These are phyloP conservation scores for Pampus argenteus DNA, from an alignment of 2,797 vertebrate genomes.

Conservation along the genomic window DNA sequence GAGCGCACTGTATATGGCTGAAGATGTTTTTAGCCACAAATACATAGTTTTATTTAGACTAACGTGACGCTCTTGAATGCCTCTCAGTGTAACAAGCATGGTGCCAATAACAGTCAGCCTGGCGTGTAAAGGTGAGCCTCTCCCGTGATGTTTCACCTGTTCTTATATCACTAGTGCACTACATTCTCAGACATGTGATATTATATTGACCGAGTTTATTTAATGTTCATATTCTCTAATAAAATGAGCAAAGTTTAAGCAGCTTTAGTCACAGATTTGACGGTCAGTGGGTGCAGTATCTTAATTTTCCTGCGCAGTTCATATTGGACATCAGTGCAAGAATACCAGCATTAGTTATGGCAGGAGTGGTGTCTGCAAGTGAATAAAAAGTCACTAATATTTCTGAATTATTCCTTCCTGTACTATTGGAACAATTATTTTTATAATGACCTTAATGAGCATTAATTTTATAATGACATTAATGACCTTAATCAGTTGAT, in stretches of 20 bases:
- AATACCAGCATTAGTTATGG: background rate
- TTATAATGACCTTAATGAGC: background rate
- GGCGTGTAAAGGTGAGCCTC: conserved; percentile 49
- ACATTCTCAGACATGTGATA: background rate
- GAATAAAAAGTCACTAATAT: background rate
- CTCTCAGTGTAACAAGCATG: conserved; percentile 26
- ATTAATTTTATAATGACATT: background rate
- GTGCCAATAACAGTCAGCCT: background rate
- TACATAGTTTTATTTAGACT: background rate
- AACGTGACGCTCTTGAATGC: conserved; percentile 33
- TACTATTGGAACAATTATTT: background rate
- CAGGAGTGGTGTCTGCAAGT: background rate
- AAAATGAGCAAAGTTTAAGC: background rate
- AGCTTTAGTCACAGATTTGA: conserved; percentile 4
- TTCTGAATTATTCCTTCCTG: background rate
- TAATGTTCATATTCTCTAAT: background rate
- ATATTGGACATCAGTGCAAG: background rate
- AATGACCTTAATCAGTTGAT: background rate
- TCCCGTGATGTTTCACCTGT: background rate
- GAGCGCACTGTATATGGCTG: accelerated
- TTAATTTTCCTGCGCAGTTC: background rate
- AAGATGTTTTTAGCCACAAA: background rate
- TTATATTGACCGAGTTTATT: background rate
- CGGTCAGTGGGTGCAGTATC: background rate
- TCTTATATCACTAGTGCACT: accelerated